A percentile compares a stretch with the other conserved stretches of the same genome.
Conservation (phyloP, 2,888 invertebrate species). For the Conomelus anceps region DNA sequence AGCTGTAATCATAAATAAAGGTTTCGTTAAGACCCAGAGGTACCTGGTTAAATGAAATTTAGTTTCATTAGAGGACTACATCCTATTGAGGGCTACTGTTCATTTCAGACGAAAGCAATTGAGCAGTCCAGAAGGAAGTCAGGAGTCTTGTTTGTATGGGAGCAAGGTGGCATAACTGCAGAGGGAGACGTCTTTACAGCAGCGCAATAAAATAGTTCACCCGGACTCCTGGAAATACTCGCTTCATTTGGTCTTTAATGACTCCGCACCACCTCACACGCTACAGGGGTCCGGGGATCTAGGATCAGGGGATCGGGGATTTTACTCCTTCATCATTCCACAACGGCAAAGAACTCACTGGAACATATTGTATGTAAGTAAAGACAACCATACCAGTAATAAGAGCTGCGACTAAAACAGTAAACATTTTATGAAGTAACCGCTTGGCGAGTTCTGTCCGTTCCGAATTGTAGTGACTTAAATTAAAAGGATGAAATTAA, state of each 20-base stretch:
- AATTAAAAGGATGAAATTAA: too few species aligned
- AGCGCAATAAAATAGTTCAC: background rate
- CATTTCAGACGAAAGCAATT: background rate
- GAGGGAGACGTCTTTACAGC: background rate
- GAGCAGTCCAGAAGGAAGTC: background rate
- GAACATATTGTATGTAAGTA: background rate
- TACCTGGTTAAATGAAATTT: background rate
- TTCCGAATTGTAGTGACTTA: too few species aligned
- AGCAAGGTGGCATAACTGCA: background rate
- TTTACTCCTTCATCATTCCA: background rate
- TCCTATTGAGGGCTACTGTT: background rate
- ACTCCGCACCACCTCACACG: background rate
- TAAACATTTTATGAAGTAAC: background rate
- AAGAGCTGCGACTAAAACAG: background rate
- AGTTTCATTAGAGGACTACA: background rate
- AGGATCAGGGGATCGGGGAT: too few species aligned
- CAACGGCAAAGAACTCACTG: background rate
- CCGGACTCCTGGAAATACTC: background rate
- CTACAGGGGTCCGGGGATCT: too few species aligned
- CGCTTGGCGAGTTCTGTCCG: background rate
- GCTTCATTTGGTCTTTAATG: background rate
- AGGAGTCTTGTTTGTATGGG: background rate
- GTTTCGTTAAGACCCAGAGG: background rate
- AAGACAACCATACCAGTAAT: background rate
- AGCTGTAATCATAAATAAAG: too few species aligned